Evolutionary conservation across 2,797 vertebrate species (phyloP).

Genomic region (Nothura maculosa): DNA sequence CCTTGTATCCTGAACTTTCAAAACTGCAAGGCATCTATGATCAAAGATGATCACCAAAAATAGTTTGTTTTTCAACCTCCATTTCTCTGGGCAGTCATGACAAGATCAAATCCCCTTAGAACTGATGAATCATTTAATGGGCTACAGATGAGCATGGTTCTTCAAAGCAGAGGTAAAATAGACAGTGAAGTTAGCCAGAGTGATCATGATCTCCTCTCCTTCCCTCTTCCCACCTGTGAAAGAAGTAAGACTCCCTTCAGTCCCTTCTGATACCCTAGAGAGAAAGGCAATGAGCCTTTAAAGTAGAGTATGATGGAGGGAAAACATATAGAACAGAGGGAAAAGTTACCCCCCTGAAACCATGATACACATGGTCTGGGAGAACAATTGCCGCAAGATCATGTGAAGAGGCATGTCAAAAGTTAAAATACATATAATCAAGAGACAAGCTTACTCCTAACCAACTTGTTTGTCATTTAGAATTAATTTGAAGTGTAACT

Average conservation of each 20-base stretch:
- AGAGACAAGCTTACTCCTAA: neutral
- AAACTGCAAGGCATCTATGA: neutral
- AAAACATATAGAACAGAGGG: neutral
- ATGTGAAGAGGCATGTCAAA: neutral
- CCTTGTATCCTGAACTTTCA: neutral
- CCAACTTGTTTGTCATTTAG: neutral
- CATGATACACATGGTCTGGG: fast-evolving
- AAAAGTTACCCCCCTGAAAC: neutral
- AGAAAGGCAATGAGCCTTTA: neutral
- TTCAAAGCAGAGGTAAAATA: neutral
- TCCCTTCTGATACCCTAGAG: neutral
- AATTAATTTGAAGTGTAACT: neutral
- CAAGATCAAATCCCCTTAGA: neutral
- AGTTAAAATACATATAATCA: neutral
- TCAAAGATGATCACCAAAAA: neutral
- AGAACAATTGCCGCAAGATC: neutral
- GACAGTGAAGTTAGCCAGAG: neutral
- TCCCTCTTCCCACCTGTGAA: neutral
- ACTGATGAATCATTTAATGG: neutral
- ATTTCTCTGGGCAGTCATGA: neutral
- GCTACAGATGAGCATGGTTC: neutral
- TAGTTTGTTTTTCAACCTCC: neutral
- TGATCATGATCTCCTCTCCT: neutral
- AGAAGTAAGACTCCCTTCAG: neutral
- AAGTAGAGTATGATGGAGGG: neutral